A percentile compares a stretch with the other conserved stretches of the same genome.
Conservation (phyloP, 2,888 invertebrate species). For the Hesperia comma region DNA sequence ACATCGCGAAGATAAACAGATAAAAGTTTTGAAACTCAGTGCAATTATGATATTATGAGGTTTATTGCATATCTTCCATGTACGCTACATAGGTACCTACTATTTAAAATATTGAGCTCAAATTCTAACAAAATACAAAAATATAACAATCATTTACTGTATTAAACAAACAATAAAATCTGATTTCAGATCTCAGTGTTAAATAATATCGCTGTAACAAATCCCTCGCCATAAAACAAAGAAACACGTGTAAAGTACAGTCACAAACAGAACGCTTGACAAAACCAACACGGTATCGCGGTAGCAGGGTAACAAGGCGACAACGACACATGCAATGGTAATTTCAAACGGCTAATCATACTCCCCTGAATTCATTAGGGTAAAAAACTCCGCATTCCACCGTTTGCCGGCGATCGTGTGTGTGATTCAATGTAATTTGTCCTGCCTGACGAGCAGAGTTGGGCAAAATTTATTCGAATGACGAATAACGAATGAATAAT, state of each 20-base stretch:
- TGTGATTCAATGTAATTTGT: conserved; percentile 35
- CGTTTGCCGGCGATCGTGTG: conserved; percentile 28
- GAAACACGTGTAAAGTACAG: neutral
- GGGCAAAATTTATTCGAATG: too few relatives aligned
- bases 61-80: too few relatives aligned
- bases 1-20: too few relatives aligned
- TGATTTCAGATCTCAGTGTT: neutral
- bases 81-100: too few relatives aligned
- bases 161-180: too few relatives aligned
- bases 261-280: conserved; percentile 6
- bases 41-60: too few relatives aligned
- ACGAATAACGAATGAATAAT: too few relatives aligned
- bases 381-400: conserved; percentile 22
- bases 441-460: conserved; percentile 25
- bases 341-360: conserved; percentile 35
- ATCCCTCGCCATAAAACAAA: neutral
- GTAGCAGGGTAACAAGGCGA: conserved; percentile 20
- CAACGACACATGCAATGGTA: conserved; percentile 26
- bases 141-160: too few relatives aligned
- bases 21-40: too few relatives aligned
- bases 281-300: conserved; percentile 15
- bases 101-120: too few relatives aligned
- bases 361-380: conserved; percentile 34
- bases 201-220: neutral
- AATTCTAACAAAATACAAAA: too few relatives aligned